Conservation (phyloP, 1,140 invertebrate species). For the Saccostrea cuccullata region DNA sequence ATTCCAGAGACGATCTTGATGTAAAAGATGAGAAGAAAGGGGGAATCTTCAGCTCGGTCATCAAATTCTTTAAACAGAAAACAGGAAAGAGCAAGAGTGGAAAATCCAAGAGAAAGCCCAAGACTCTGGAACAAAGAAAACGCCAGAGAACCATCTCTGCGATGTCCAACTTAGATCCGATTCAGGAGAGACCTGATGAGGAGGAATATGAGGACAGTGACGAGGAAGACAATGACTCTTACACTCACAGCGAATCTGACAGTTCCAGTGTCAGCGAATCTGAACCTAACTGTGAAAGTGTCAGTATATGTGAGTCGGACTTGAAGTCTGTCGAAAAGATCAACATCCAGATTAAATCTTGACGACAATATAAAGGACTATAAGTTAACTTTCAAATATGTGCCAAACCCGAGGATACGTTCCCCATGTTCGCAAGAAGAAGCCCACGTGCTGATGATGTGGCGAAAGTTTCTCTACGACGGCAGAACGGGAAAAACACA, state of each 20-base stretch:
- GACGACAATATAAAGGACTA: conserved; percentile 41
- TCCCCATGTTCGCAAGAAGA: background rate
- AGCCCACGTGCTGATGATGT: background rate
- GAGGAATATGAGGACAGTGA: conserved; percentile 64
- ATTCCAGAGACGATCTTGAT: conserved; percentile 46
- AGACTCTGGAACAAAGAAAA: conserved; percentile 69
- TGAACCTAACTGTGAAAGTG: conserved; percentile 46
- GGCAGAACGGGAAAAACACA: background rate
- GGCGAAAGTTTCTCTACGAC: background rate
- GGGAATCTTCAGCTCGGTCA: conserved; percentile 70
- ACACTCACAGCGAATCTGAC: conserved; percentile 66
- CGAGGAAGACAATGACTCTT: conserved; percentile 69
- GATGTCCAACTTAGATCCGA: conserved; percentile 76
- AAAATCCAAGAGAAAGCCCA: conserved; percentile 73
- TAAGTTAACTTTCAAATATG: background rate
- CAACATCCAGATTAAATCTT: conserved; percentile 42
- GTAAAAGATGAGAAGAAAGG: conserved; percentile 67
- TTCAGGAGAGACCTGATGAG: conserved; percentile 74
- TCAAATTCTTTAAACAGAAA: conserved; percentile 71
- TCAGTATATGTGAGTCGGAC: conserved; percentile 48
- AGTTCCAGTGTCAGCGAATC: conserved; percentile 51
- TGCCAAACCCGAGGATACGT: conserved; percentile 1
- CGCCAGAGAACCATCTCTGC: conserved; percentile 73
- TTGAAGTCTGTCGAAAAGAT: conserved; percentile 47
- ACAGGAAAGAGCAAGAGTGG: conserved; percentile 62